Conservation (phyloP, 1,140 invertebrate genomes). For the Achatina immaculata region DNA sequence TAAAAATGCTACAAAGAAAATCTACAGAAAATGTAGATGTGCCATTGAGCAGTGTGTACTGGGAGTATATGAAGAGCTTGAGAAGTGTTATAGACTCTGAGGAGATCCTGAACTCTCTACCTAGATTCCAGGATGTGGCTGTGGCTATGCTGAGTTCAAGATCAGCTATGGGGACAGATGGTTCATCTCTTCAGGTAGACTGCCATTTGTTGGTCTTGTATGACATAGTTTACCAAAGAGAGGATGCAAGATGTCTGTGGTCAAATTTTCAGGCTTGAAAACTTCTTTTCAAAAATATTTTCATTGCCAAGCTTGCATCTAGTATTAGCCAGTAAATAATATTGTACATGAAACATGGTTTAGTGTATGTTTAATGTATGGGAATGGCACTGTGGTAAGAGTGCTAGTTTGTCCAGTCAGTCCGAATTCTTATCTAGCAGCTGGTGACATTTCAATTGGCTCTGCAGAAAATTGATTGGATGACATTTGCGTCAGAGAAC, state of each 20-base stretch:
- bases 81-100: constrained; percentile 21
- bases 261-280: neutral
- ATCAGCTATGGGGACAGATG: constrained; percentile 15
- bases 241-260: neutral
- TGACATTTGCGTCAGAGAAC: too few species aligned
- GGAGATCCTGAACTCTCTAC: constrained; percentile 19
- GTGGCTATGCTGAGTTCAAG: constrained; percentile 24
- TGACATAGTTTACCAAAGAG: neutral
- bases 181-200: constrained; percentile 2
- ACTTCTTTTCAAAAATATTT: neutral
- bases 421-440: too few species aligned
- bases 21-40: constrained; percentile 15
- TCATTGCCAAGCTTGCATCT: too few species aligned
- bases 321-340: too few species aligned
- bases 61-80: constrained; percentile 17
- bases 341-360: too few species aligned
- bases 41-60: constrained; percentile 17
- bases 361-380: too few species aligned
- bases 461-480: too few species aligned
- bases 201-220: neutral
- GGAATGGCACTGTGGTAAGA: too few species aligned
- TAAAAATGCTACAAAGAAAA: constrained; percentile 29
- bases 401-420: too few species aligned
- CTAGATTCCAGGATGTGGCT: constrained; percentile 27
- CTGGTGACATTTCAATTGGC: too few species aligned